phyloP scores from a whole-genome alignment of 1,140 invertebrate genomes.

The Rhysida immarginata region DNA sequence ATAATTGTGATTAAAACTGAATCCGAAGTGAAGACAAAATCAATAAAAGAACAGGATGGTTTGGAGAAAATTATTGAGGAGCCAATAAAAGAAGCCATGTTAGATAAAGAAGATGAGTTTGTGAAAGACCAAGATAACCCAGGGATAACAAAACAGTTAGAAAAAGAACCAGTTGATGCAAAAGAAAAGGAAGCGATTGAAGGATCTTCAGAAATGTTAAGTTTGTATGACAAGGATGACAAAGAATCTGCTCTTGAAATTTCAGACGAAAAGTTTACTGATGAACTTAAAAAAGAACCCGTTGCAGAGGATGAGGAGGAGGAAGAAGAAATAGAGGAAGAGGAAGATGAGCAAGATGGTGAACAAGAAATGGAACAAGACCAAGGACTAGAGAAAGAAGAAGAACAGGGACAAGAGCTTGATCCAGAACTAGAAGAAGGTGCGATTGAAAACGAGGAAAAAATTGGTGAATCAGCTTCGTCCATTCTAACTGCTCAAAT shows the following conservation, averaged over 20 bases:
- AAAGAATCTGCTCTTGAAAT: neutral
- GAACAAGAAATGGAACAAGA: slow-evolving; percentile 12
- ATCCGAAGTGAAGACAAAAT: too few species aligned
- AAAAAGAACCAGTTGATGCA: neutral
- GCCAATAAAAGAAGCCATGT: too few species aligned
- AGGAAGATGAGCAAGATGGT: slow-evolving; percentile 16
- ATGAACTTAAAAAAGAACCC: slow-evolving; percentile 27
- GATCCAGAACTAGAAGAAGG: slow-evolving; percentile 1
- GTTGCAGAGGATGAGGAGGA: slow-evolving; percentile 19
- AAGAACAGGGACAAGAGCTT: slow-evolving; percentile 22
- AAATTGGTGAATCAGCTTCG: neutral
- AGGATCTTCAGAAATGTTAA: too few species aligned
- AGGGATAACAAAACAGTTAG: too few species aligned
- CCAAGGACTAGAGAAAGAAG: slow-evolving; percentile 27
- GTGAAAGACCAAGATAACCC: too few species aligned
- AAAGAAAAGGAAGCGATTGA: neutral
- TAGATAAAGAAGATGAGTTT: too few species aligned
- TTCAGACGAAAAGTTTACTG: neutral
- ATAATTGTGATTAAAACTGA: too few species aligned
- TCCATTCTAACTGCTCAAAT: slow-evolving; percentile 37
- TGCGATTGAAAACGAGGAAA: slow-evolving; percentile 6
- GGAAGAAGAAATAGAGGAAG: slow-evolving; percentile 17
- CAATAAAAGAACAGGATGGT: too few species aligned
- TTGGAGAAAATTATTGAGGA: too few species aligned
- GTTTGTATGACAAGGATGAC: too few species aligned